A percentile compares a stretch with the other conserved stretches of the same genome.
Evolutionary conservation across 2,888 invertebrate species (phyloP).

Genomic region (Pantelozetes paolii): DNA sequence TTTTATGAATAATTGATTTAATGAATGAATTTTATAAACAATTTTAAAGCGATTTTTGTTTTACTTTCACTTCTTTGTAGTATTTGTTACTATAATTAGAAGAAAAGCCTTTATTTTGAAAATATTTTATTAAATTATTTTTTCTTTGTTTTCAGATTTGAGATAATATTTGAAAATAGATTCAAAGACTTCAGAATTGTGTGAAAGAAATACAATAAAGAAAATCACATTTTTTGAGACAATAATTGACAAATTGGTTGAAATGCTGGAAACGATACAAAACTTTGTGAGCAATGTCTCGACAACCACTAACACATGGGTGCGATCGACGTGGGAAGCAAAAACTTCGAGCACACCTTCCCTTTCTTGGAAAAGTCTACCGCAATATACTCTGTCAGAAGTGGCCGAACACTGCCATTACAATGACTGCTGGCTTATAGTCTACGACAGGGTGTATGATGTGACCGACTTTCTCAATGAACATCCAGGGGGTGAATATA

Average conservation of each 20-base stretch:
- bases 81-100: too few relatives aligned
- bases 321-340: neutral
- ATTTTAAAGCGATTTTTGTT: too few relatives aligned
- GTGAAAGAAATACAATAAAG: too few relatives aligned
- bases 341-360: neutral
- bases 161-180: constrained; percentile 7
- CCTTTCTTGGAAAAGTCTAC: constrained; percentile 45
- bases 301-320: constrained; percentile 2
- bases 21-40: too few relatives aligned
- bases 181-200: too few relatives aligned
- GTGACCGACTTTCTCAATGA: constrained; percentile 67
- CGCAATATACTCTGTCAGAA: constrained; percentile 60
- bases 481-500: constrained; percentile 77
- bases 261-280: constrained; percentile 36
- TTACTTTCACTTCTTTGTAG: too few relatives aligned
- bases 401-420: constrained; percentile 69
- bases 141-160: too few relatives aligned
- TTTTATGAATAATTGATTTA: too few relatives aligned
- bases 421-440: constrained; percentile 77
- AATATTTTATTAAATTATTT: too few relatives aligned
- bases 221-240: too few relatives aligned
- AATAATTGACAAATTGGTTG: too few relatives aligned
- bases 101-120: too few relatives aligned
- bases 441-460: constrained; percentile 80
- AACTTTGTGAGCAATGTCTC: constrained; percentile 24